These are phyloP conservation scores for Carterocephalus palaemon DNA, from an alignment of 2,888 invertebrate species.

Conservation along the genomic window DNA sequence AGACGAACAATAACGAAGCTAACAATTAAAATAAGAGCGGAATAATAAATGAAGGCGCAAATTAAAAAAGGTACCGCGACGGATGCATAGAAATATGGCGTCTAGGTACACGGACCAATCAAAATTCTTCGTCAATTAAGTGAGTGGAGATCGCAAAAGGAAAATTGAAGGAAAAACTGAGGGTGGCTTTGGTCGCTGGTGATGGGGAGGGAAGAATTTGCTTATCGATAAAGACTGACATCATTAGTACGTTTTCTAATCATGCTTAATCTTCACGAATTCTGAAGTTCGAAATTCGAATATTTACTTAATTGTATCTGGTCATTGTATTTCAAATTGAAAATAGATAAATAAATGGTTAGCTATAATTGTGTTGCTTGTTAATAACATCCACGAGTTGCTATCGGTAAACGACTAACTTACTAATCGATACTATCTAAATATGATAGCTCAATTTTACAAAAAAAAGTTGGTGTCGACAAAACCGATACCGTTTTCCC, in stretches of 20 bases:
- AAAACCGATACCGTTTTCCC: constrained; percentile 19
- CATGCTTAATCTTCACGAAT: too few species aligned
- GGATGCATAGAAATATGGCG: constrained; percentile 75
- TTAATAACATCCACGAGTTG: too few species aligned
- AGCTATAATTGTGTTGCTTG: too few species aligned
- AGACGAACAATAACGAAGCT: constrained; percentile 70
- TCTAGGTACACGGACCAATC: constrained; percentile 64
- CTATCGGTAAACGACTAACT: too few species aligned
- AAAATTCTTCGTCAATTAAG: constrained; percentile 79
- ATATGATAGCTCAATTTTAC: background rate
- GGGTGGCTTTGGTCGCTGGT: constrained; percentile 58
- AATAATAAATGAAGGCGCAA: constrained; percentile 70
- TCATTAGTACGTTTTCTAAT: too few species aligned
- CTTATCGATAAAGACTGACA: constrained; percentile 16
- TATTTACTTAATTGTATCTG: too few species aligned
- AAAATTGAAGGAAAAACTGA: constrained; percentile 76
- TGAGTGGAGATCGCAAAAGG: constrained; percentile 74
- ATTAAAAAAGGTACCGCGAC: constrained; percentile 49
- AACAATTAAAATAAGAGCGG: constrained; percentile 76
- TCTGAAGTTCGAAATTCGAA: too few species aligned
- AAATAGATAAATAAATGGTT: too few species aligned
- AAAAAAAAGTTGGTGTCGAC: constrained; percentile 11
- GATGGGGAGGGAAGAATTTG: constrained; percentile 28
- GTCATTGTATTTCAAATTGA: too few species aligned
- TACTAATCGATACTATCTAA: too few species aligned